Evolutionary conservation across 2,888 invertebrate species (phyloP), one percentile per base, ranked within the genome.

Genomic region (Iphiclides podalirius): DNA sequence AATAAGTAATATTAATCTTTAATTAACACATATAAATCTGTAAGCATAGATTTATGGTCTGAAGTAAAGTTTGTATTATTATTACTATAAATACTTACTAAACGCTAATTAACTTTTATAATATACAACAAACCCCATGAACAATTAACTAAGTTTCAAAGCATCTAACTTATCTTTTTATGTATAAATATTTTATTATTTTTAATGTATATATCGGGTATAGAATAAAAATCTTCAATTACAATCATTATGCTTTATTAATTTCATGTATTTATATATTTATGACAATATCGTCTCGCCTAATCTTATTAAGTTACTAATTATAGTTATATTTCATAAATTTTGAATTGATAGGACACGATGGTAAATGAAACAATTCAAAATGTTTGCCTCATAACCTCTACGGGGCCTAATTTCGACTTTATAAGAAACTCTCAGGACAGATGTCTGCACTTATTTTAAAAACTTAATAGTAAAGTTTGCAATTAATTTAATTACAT

Each of bases 221-320:
- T 39, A 61, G 54, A 85, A 82, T 79, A 72, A 86, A 88, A 83
- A 79, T 75, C 72, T 72, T 64, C 55, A 60, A 65, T 64, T 89
- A 89, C 89, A 89, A 89, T 89, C 86, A 89, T 87, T 87, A 87
- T 89, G 88, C 88, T 89, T 89, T 89, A 89, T 89, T 89, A 88
- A 89, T 89, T 89, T 89, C 86, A 89, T 87, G 88, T 89, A 89
- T 89, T 89, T 89, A 89, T 90, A 89, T 89, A 89, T 90, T 88
- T 88, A 89, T 89, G 89, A 89, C 89, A 89, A 89, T 89, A 89
- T 84, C 88, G 87, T 89, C 90, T 90, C 89, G 82, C 82, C 90
- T 90, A 89, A 87, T 80, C 85, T 85, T 90, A 89, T 86, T 79
- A 84, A 78, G 80, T 86, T 86, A 85, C 87, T 87, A 86, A 85